These are phyloP conservation scores for Hemicordylus capensis DNA, from an alignment of 2,113 vertebrate genomes.

Conservation along the genomic window DNA sequence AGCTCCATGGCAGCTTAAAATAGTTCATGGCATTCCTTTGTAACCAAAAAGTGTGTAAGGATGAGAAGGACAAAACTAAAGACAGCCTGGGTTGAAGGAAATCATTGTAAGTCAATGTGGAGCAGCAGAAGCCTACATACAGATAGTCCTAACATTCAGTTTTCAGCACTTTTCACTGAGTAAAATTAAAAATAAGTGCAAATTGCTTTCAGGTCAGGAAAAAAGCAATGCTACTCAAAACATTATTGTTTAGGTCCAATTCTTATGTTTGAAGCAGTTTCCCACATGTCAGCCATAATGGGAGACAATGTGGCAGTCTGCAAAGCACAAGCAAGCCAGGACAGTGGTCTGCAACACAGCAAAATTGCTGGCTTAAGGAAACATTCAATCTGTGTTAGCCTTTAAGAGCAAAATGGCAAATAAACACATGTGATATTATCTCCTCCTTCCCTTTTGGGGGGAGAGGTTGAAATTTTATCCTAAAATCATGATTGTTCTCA, in stretches of 20 bases:
- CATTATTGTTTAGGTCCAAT: background rate
- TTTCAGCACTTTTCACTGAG: background rate
- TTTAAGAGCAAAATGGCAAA: background rate
- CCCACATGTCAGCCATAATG: too few species aligned
- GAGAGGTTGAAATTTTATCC: background rate
- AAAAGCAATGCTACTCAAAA: background rate
- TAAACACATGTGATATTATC: background rate
- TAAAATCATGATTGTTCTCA: background rate
- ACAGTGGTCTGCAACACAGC: background rate
- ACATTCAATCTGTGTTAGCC: too few species aligned
- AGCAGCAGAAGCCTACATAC: too few species aligned
- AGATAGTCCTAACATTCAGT: background rate
- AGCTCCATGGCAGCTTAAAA: too few species aligned
- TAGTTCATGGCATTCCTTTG: background rate
- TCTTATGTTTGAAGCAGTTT: background rate
- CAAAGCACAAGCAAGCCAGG: background rate
- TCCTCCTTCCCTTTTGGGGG: background rate
- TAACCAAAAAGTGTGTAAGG: background rate
- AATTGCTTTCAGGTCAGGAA: background rate
- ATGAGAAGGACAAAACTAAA: too few species aligned
- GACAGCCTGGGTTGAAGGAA: background rate
- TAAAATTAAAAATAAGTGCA: background rate
- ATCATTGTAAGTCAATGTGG: background rate
- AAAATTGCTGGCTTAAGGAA: background rate
- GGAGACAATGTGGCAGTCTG: background rate